phyloP scores from a whole-genome alignment of 2,113 vertebrate genomes.

The Misgurnus mizolepis region DNA sequence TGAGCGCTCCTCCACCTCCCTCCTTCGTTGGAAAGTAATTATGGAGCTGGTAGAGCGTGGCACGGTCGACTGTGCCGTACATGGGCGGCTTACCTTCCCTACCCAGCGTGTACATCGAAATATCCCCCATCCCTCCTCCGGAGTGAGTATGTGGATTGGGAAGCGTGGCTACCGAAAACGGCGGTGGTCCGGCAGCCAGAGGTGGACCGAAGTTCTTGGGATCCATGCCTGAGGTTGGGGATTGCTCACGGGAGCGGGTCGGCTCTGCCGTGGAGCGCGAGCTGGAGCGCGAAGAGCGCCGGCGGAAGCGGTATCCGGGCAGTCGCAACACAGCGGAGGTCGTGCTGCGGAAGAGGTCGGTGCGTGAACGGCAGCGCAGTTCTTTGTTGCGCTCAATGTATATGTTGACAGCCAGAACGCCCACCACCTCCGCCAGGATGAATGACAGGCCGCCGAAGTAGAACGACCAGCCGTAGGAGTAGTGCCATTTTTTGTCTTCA shows the following conservation, averaged over 20 bases:
- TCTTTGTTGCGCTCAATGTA: slow-evolving; percentile 93
- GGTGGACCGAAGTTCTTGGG: slow-evolving; percentile 78
- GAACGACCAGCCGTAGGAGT: slow-evolving; percentile 94
- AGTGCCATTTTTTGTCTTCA: slow-evolving; percentile 91
- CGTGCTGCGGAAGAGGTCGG: slow-evolving; percentile 82
- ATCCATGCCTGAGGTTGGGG: slow-evolving; percentile 64
- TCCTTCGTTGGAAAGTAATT: slow-evolving; percentile 88
- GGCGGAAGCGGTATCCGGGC: slow-evolving; percentile 88
- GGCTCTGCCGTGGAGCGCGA: slow-evolving; percentile 85
- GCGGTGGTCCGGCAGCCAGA: slow-evolving; percentile 65
- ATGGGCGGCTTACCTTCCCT: slow-evolving; percentile 79
- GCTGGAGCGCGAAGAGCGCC: slow-evolving; percentile 83
- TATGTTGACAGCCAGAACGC: slow-evolving; percentile 90
- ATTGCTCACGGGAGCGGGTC: slow-evolving; percentile 74
- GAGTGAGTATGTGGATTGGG: slow-evolving; percentile 75
- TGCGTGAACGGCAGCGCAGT: slow-evolving; percentile 87
- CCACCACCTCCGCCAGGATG: slow-evolving; percentile 93
- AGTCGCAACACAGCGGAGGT: slow-evolving; percentile 85
- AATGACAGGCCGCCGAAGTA: slow-evolving; percentile 94
- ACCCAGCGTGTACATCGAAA: slow-evolving; percentile 90
- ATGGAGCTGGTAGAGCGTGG: slow-evolving; percentile 86
- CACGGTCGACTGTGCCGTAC: slow-evolving; percentile 80
- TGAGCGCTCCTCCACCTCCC: slow-evolving; percentile 58
- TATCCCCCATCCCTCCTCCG: slow-evolving; percentile 76
- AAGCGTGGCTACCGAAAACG: slow-evolving; percentile 78